Conservation (phyloP, 2,888 invertebrate genomes). For the Xylota sylvarum region DNA sequence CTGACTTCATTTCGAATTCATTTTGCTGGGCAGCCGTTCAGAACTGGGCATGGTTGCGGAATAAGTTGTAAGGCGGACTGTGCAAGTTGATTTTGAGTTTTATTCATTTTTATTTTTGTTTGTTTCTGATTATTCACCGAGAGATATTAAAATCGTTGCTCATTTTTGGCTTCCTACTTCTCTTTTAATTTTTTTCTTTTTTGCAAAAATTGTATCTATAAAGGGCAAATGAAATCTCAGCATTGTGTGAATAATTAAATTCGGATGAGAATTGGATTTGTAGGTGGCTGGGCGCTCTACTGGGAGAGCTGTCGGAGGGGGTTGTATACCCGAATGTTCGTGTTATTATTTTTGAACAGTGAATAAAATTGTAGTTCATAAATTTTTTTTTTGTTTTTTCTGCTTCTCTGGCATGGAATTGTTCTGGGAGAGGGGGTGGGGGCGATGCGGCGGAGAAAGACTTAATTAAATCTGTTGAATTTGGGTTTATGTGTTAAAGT, state of each 20-base stretch:
- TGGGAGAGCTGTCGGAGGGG: neutral
- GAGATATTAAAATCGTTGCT: constrained; percentile 54
- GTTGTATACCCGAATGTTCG: neutral
- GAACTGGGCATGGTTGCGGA: constrained; percentile 55
- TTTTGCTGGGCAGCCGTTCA: constrained; percentile 45
- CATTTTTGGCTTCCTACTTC: constrained; percentile 24
- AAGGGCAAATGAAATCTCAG: constrained; percentile 68
- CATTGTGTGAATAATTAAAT: constrained; percentile 75
- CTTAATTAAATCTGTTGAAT: constrained; percentile 67
- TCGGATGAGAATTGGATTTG: constrained; percentile 60
- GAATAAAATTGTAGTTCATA: constrained; percentile 66
- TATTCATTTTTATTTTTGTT: constrained; percentile 40
- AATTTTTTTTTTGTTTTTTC: constrained; percentile 32
- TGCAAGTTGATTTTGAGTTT: constrained; percentile 51
- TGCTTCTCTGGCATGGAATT: constrained; percentile 10
- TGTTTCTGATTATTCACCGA: constrained; percentile 53
- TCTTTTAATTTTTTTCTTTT: neutral
- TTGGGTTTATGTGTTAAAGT: constrained; percentile 56
- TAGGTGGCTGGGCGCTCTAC: neutral
- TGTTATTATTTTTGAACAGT: constrained; percentile 61
- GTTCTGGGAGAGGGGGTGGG: neutral
- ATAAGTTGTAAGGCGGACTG: constrained; percentile 48
- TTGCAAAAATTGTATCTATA: constrained; percentile 49
- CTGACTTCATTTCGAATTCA: constrained; percentile 72
- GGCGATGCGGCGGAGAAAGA: constrained; percentile 8